Evolutionary conservation across 2,113 vertebrate genomes (phyloP).

Genomic region (Actinemys pallida): DNA sequence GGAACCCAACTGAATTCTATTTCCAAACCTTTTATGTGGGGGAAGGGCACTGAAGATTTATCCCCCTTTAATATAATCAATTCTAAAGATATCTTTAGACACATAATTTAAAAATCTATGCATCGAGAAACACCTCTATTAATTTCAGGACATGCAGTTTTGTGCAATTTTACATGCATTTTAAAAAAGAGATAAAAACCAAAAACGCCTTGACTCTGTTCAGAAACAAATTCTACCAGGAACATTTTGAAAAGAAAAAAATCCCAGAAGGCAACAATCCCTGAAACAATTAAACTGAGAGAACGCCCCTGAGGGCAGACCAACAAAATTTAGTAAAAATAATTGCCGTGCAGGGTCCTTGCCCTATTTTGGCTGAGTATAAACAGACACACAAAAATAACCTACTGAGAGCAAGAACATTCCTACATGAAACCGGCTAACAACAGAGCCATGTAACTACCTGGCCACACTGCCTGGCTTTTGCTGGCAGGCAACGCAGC

Average conservation of each 20-base stretch:
- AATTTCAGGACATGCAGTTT: constrained; percentile 73
- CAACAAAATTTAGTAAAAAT: constrained; percentile 81
- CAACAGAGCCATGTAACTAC: constrained; percentile 75
- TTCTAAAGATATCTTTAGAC: constrained; percentile 79
- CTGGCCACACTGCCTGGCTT: constrained; percentile 74
- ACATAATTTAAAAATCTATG: constrained; percentile 80
- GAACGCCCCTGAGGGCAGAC: constrained; percentile 79
- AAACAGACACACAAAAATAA: constrained; percentile 66
- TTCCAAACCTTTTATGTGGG: constrained; percentile 58
- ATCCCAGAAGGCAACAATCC: constrained; percentile 81
- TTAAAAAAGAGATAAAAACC: constrained; percentile 34
- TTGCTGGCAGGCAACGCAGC: constrained; percentile 74
- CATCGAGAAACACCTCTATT: constrained; percentile 77
- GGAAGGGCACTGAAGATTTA: constrained; percentile 74
- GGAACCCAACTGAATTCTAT: constrained; percentile 59
- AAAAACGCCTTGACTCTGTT: constrained; percentile 39
- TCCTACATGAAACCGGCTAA: constrained; percentile 63
- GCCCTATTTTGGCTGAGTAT: constrained; percentile 77
- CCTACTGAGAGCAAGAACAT: constrained; percentile 66
- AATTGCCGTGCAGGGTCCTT: constrained; percentile 79
- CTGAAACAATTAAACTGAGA: constrained; percentile 83
- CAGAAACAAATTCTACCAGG: constrained; percentile 75
- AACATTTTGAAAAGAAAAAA: constrained; percentile 78
- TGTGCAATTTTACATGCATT: constrained; percentile 70
- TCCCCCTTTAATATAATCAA: constrained; percentile 77